These are phyloP conservation scores for Drosophila antonietae DNA, from an alignment of 2,888 invertebrate species.

Conservation along the genomic window DNA sequence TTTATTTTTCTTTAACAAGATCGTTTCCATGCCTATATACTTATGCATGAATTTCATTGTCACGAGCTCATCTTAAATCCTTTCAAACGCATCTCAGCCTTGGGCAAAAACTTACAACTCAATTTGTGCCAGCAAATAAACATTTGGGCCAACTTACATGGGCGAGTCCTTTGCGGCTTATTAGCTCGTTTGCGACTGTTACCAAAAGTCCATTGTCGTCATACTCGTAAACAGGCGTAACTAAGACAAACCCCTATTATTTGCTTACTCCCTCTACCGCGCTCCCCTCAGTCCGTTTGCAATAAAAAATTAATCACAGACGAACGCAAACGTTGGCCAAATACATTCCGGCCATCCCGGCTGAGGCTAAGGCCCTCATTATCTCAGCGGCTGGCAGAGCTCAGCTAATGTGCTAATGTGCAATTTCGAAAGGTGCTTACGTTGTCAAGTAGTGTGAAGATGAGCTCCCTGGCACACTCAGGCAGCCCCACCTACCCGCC, in stretches of 20 bases:
- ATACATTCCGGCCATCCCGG: constrained; percentile 7
- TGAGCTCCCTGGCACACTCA: constrained; percentile 34
- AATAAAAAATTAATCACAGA: constrained; percentile 74
- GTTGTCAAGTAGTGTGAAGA: constrained; percentile 84
- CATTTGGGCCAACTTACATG: not conserved
- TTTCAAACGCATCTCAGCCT: not conserved
- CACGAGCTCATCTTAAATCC: not conserved
- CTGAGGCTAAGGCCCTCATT: constrained; percentile 37
- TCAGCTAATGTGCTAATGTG: constrained; percentile 79
- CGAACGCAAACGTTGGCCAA: constrained; percentile 34
- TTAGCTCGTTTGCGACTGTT: constrained; percentile 40
- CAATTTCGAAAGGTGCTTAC: constrained; percentile 83
- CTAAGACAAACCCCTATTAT: constrained; percentile 46
- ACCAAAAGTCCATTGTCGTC: constrained; percentile 29
- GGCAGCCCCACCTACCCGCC: not conserved
- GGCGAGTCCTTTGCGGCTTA: constrained; percentile 37
- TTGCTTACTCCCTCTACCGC: constrained; percentile 16
- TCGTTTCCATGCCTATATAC: not conserved
- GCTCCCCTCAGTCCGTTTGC: constrained; percentile 15
- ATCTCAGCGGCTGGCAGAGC: constrained; percentile 45
- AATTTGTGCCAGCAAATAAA: constrained; percentile 24
- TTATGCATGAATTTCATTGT: not conserved
- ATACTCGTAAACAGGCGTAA: constrained; percentile 32
- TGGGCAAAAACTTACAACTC: not conserved
- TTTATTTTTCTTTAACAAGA: not conserved